Evolutionary conservation across 2,797 vertebrate species (phyloP), one percentile per base, ranked within the genome.

Genomic region (Mastacembelus armatus): DNA sequence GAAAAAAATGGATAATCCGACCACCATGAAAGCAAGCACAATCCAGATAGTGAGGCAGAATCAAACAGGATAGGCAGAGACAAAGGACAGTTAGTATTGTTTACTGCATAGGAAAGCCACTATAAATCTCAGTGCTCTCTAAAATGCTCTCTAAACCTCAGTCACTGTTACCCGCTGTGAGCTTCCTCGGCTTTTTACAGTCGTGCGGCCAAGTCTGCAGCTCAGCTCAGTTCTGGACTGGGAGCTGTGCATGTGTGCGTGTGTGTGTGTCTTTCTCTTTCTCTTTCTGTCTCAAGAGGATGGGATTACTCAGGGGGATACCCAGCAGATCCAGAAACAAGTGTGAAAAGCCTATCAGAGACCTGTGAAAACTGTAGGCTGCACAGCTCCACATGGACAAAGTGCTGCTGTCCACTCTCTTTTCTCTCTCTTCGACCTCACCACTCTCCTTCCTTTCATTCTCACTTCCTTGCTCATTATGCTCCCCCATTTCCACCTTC

Each of bases 321-420:
- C 72, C 49, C 40, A 9, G 19, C 61, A 74, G 72, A 83, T 66
- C 62, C 58, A 7, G 2, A 55, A n/a, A 59, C 44, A 61, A 85
- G 86, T 87, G 81, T 79, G 74, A 86, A 87, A 90, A 85, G 78
- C 86, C 74, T 75, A 78, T 80, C 75, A 71, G 69, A 86, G 88
- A 90, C 72, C 81, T 78, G 60, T 72, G 66, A 83, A 88, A 82
- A 78, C 73, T 82, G 74, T 78, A 65, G 78, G 71, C 75, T 47
- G 59, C 84, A 71, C 33, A 15, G 62, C 75, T 76, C 66, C 72
- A 60, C 42, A 56, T 0, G 44, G 77, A 83, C 79, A 83, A 78
- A 81, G 58, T 69, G 80, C 81, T 79, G 66, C 81, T 72, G 27
- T 70, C 77, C 61, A 51, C 72, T 78, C 64, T 83, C 49, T 75